Base-by-base conservation (phyloP, 2,888 invertebrate species). In the Acronicta psi region DNA sequence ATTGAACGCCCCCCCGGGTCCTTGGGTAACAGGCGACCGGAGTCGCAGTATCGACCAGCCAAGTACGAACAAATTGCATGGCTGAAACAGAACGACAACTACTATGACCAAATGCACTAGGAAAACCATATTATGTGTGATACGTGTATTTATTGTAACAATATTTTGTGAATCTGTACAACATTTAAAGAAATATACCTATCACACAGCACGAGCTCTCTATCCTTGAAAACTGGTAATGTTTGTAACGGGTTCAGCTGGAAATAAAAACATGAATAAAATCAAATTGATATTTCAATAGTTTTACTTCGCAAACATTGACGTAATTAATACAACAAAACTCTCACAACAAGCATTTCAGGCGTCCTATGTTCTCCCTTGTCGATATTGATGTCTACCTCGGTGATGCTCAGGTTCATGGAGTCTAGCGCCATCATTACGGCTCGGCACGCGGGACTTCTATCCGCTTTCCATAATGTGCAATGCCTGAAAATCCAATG, bases 241-340 rank as follows among this genome's bases (percentile, higher is more conserved):
- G 96, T 95, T 77, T 95, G 95, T 63, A 95, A 94, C 9, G 96
- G 96, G 84, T 96, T 96, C 84, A 95, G 90, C 95, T 95, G 88
- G 37, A 86, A 85, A 65, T 64, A 45, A 50, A 59, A 23, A 54
- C 56, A 8, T n/a, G 10, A 20, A 23, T 37, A 17, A 10, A 4
- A 41, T 16, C 11, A 29, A 2, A 11, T 11, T 29, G 11, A 11
- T 29, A 29, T 29, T 29, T 29, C 29, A 29, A 29, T 0, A 20
- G 2, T 20, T 20, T 7, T 25, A 25, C 9, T 10, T 25, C 2
- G 1, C 10, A 25, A 29, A 29, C 11, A 11, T 2, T 6, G 2
- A 29, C 3, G 29, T 5, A 5, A 7, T 34, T 4, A n/a, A 34
- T 5, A 1, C 5, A n/a, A 7, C n/a, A 13, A 34, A n/a, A 34